A percentile compares a stretch with the other conserved stretches of the same genome.
phyloP scores from a whole-genome alignment of 2,797 vertebrate species.

The Alauda arvensis region DNA sequence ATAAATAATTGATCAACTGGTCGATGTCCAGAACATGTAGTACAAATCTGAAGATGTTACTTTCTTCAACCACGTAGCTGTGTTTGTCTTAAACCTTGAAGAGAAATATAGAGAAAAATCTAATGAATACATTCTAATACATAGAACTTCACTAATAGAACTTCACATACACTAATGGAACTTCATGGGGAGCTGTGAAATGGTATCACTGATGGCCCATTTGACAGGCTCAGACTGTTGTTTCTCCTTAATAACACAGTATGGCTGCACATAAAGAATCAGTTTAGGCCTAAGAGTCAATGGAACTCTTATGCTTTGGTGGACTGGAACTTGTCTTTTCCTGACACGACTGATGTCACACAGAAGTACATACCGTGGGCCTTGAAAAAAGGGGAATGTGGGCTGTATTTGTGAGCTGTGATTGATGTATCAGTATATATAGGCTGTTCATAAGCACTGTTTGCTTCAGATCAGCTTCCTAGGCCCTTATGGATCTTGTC shows the following conservation, averaged over 20 bases:
- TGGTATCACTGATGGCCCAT: not conserved
- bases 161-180: not conserved
- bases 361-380: not conserved
- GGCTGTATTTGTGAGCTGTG: not conserved
- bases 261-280: not conserved
- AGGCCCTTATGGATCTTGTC: not conserved
- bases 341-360: not conserved
- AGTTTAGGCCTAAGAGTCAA: not conserved
- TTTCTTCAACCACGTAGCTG: not conserved
- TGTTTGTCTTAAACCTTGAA: not conserved
- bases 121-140: not conserved
- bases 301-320: not conserved
- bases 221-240: not conserved
- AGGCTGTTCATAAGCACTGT: not conserved
- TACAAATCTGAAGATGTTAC: not conserved
- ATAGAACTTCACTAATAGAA: no score
- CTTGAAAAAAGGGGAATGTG: not conserved
- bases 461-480: slow-evolving; percentile 17
- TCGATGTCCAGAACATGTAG: not conserved
- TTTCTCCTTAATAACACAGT: not conserved
- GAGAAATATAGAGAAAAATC: not conserved
- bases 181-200: not conserved
- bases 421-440: not conserved
- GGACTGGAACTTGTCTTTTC: not conserved
- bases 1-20: not conserved